Evolutionary conservation across 2,797 vertebrate genomes (phyloP), one percentile per base, ranked within the genome.

Genomic region (Centropyge bicolor): DNA sequence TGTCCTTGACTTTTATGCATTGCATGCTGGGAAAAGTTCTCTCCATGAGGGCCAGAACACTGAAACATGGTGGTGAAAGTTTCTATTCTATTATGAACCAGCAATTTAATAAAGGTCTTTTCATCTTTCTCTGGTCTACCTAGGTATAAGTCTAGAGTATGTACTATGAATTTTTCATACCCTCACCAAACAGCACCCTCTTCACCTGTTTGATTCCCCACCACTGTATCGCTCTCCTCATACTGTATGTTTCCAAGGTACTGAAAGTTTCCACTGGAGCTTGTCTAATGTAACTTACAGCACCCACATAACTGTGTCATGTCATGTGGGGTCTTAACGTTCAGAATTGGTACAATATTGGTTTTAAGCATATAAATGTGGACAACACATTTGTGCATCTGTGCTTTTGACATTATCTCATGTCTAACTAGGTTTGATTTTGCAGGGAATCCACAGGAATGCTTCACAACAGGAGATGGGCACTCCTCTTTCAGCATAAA

Each of bases 81-180:
- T 75, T 74, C 49, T 70, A 43, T 70, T 85, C 74, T 73, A 63
- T 72, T 62, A 75, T 69, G 40, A 72, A 78, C 3, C 38, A 72
- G 16, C 31, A 59, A 66, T 61, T 63, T 78, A 73, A 66, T 70
- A 54, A 78, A 73, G 20, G 40, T 61, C 51, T 74, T 83, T 86
- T 81, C 72, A 86, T 83, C 75, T 84, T 76, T 57, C 60, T 76
- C 62, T 74, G 19, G 45, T 56, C 57, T 67, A 36, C 27, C 22
- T 76, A 62, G 27, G 22, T 70, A 57, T 73, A 67, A 56, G 71
- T 70, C 68, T 74, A 60, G 36, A 67, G 51, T 51, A 78, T 31
- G 11, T 22, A 24, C 43, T 41, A 76, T 71, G 59, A 78, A 70
- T 81, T 7, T 83, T 79, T 83, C 51, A 79, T 76, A 17, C 16